phyloP scores from a whole-genome alignment of 2,797 vertebrate genomes.

The Fundulus diaphanus region DNA sequence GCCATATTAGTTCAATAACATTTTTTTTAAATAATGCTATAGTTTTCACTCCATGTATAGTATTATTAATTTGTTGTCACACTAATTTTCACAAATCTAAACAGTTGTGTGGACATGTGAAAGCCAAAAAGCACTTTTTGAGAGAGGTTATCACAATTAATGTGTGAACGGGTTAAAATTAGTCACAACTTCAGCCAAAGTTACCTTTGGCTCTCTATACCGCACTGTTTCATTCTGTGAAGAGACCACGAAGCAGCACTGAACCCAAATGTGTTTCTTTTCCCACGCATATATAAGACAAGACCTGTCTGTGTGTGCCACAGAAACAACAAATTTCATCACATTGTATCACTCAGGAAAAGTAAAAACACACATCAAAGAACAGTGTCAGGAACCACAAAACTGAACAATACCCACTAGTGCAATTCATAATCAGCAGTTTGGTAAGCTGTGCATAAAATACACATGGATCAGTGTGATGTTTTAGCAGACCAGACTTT shows the following conservation, averaged over 20 bases:
- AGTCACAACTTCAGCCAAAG: neutral
- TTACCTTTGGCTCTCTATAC: slow-evolving; percentile 28
- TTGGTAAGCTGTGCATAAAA: slow-evolving; percentile 79
- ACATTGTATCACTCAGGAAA: slow-evolving; percentile 61
- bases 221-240: slow-evolving; percentile 40
- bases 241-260: slow-evolving; percentile 17
- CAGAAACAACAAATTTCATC: slow-evolving; percentile 65
- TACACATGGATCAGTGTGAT: slow-evolving; percentile 74
- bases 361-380: slow-evolving; percentile 59
- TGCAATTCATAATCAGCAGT: slow-evolving; percentile 83
- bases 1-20: neutral
- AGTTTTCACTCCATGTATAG: neutral
- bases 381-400: slow-evolving; percentile 65
- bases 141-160: neutral
- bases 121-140: neutral
- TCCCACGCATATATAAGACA: slow-evolving; percentile 22
- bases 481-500: slow-evolving; percentile 67
- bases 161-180: neutral
- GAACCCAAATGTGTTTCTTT: slow-evolving; percentile 36
- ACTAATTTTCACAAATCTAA: neutral
- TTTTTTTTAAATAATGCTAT: neutral
- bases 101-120: neutral
- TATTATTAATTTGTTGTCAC: neutral
- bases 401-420: slow-evolving; percentile 78
- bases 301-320: slow-evolving; percentile 48